A percentile compares a stretch with the other conserved stretches of the same genome.
Evolutionary conservation across 1,140 invertebrate species (phyloP).

Genomic region (Cherax destructor): DNA sequence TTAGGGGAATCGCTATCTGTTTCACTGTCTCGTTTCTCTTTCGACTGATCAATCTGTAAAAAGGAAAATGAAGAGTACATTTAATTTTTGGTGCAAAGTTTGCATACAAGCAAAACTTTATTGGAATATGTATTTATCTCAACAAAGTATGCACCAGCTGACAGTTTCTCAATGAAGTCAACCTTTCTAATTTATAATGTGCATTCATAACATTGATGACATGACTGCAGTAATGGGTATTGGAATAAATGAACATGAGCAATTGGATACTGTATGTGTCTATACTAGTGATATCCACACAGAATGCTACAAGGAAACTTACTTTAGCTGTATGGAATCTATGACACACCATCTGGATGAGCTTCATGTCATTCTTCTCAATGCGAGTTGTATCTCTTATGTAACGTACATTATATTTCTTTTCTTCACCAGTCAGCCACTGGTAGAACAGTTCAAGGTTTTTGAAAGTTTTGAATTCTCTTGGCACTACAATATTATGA

Average conservation of each 20-base stretch:
- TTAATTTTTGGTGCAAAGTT: too few species aligned
- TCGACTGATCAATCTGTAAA: conserved; percentile 55
- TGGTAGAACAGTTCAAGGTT: conserved; percentile 52
- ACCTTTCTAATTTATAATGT: too few species aligned
- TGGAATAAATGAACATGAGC: too few species aligned
- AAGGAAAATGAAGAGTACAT: too few species aligned
- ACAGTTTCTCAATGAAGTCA: too few species aligned
- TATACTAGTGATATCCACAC: too few species aligned
- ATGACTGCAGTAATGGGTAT: too few species aligned
- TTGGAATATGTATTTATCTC: too few species aligned
- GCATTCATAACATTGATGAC: too few species aligned
- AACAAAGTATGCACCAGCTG: too few species aligned
- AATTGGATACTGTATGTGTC: too few species aligned
- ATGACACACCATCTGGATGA: conserved; percentile 69
- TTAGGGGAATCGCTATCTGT: conserved; percentile 41
- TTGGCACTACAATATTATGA: conserved; percentile 58
- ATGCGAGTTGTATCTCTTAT: conserved; percentile 67
- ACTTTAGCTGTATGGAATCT: conserved; percentile 66
- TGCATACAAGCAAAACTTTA: too few species aligned
- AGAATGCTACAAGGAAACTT: background rate
- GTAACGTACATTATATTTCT: conserved; percentile 63
- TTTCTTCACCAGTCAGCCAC: conserved; percentile 63
- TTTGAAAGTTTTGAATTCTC: conserved; percentile 57
- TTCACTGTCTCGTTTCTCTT: conserved; percentile 61
- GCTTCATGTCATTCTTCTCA: conserved; percentile 66